Conservation (phyloP, 2,113 vertebrate species). For the Dendrocopos noguchii region DNA sequence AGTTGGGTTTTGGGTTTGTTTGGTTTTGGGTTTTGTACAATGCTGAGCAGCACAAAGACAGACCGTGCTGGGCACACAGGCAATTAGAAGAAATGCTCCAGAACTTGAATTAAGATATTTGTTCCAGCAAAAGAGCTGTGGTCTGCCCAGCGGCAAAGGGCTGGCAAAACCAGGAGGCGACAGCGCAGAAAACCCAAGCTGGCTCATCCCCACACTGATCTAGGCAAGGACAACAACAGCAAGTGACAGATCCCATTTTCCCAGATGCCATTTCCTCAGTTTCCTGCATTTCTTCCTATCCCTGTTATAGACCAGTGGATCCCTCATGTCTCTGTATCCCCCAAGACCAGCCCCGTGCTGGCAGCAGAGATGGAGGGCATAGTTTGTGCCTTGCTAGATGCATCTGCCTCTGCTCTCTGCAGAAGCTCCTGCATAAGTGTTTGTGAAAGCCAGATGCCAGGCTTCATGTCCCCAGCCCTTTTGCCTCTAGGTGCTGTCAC, state of each 20-base stretch:
- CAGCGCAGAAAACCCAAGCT: background rate
- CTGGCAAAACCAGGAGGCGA: background rate
- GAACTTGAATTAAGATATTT: background rate
- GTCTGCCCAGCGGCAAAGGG: background rate
- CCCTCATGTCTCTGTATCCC: background rate
- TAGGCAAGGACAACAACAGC: background rate
- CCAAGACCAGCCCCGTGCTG: background rate
- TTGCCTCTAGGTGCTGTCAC: background rate
- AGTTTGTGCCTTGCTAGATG: background rate
- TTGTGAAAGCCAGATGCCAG: background rate
- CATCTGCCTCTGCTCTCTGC: background rate
- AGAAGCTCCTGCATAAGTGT: background rate
- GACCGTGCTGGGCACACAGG: background rate
- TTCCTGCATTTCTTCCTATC: background rate
- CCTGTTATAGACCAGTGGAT: background rate
- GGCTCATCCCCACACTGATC: background rate
- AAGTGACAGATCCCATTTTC: background rate
- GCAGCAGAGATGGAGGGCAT: background rate
- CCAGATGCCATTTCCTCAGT: background rate
- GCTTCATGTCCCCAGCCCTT: background rate
- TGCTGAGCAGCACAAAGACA: background rate
- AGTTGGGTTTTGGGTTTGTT: background rate
- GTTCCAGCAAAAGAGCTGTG: background rate
- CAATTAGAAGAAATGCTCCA: background rate
- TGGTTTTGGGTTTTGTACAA: background rate